These are phyloP conservation scores for Halcyon leucocephala DNA, from an alignment of 2,797 vertebrate species.

Conservation along the genomic window DNA sequence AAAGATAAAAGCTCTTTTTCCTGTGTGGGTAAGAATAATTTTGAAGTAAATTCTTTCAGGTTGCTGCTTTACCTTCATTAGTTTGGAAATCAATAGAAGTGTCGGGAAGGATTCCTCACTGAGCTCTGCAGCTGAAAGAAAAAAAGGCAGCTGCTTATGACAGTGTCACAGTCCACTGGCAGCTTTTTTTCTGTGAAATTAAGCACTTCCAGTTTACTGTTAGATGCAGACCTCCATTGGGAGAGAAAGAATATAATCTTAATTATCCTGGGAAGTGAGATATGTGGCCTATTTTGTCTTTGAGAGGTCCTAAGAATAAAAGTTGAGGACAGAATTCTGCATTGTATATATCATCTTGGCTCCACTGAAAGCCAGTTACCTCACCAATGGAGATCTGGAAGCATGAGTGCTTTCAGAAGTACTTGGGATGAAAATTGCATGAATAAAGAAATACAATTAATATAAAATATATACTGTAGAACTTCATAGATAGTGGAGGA, in stretches of 20 bases:
- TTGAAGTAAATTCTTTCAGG: not conserved
- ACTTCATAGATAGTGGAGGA: not conserved
- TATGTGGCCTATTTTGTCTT: not conserved
- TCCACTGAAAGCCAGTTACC: not conserved
- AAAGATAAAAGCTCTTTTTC: not conserved
- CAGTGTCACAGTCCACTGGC: not conserved
- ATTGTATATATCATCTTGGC: not conserved
- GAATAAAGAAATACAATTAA: not conserved
- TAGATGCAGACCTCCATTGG: not conserved
- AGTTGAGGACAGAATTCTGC: not conserved
- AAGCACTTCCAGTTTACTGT: not conserved
- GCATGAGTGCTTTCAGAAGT: not conserved
- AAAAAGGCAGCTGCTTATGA: not conserved
- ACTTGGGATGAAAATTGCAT: not conserved
- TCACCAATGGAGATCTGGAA: not conserved
- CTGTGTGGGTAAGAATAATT: not conserved
- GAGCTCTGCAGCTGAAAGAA: constrained; percentile 88
- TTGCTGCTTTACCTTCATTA: constrained; percentile 89
- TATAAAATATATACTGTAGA: not conserved
- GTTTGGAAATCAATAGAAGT: constrained; percentile 90
- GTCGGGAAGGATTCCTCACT: constrained; percentile 93
- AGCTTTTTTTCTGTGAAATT: not conserved
- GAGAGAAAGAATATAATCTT: not conserved
- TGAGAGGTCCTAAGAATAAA: not conserved
- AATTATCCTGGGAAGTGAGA: not conserved